A percentile compares a stretch with the other conserved stretches of the same genome.
Evolutionary conservation across 2,797 vertebrate species (phyloP).

Genomic region (Corythornis leucogaster): DNA sequence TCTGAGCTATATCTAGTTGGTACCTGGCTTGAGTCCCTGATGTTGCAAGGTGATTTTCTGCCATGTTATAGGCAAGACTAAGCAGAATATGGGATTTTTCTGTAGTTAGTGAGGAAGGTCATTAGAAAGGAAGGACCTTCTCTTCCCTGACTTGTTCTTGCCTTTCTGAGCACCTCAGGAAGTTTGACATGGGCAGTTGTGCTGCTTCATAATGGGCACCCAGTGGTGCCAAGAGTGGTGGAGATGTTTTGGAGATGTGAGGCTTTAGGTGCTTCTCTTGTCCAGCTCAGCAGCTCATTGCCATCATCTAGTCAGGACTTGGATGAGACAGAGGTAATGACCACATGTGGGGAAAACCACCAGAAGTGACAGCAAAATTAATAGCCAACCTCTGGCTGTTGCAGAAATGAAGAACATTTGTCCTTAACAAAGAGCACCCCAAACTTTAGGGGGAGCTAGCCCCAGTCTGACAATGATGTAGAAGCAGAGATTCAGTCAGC

Average conservation of each 20-base stretch:
- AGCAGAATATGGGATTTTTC: slow-evolving; percentile 16
- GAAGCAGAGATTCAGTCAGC: slow-evolving; percentile 7
- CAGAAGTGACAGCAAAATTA: slow-evolving; percentile 32
- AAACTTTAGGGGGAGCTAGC: slow-evolving; percentile 21
- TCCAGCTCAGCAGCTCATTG: not conserved
- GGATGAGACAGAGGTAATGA: not conserved
- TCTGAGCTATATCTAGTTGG: slow-evolving; percentile 46
- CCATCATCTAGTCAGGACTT: not conserved
- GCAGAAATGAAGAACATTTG: not conserved
- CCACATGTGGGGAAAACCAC: not conserved
- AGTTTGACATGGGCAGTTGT: not conserved
- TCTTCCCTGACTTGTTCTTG: not conserved
- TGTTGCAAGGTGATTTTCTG: slow-evolving; percentile 61
- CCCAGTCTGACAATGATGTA: not conserved
- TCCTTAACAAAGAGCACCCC: not conserved
- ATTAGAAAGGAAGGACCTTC: not conserved
- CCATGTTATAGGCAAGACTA: slow-evolving; percentile 25
- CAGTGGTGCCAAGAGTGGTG: not conserved
- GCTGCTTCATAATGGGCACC: not conserved
- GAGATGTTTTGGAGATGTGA: not conserved
- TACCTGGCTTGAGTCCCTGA: slow-evolving; percentile 59
- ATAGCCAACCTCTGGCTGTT: slow-evolving; percentile 20
- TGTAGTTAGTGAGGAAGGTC: not conserved
- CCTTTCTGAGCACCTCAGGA: not conserved
- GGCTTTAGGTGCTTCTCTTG: not conserved